A percentile compares a stretch with the other conserved stretches of the same genome.
phyloP scores from a whole-genome alignment of 2,888 invertebrate genomes.

The Lutraria lutraria region DNA sequence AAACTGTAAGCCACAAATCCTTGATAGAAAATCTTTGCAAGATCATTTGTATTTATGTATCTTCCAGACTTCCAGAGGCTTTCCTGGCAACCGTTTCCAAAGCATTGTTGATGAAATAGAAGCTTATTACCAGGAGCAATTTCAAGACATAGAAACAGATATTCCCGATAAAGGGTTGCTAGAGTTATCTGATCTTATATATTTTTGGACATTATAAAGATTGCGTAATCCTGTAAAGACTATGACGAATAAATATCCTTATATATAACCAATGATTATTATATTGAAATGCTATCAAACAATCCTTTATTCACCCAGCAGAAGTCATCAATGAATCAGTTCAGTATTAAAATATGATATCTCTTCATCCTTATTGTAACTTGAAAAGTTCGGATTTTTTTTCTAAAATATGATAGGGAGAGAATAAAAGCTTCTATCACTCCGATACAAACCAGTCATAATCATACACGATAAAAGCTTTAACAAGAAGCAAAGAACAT shows the following conservation, averaged over 20 bases:
- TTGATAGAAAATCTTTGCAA: neutral
- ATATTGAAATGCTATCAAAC: too few relatives aligned
- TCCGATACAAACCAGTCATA: constrained; percentile 14
- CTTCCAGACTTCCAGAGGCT: neutral
- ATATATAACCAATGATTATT: too few relatives aligned
- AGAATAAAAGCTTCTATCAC: neutral
- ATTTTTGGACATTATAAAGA: neutral
- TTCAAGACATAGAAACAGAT: neutral
- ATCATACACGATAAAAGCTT: neutral
- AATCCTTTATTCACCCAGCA: too few relatives aligned
- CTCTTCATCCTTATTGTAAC: neutral
- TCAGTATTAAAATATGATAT: neutral
- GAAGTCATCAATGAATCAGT: too few relatives aligned
- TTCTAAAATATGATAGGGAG: neutral
- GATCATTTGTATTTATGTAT: constrained; percentile 12
- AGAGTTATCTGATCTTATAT: neutral
- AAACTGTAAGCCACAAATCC: neutral
- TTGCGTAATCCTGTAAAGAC: constrained; percentile 3
- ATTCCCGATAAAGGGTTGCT: neutral
- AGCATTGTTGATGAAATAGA: neutral
- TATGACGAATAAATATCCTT: constrained; percentile 9
- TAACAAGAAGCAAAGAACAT: neutral
- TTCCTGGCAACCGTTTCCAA: neutral
- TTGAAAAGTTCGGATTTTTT: neutral
- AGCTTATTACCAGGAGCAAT: neutral